These are phyloP conservation scores for Agonopterix heracliana DNA, from an alignment of 2,888 invertebrate species.

Conservation along the genomic window DNA sequence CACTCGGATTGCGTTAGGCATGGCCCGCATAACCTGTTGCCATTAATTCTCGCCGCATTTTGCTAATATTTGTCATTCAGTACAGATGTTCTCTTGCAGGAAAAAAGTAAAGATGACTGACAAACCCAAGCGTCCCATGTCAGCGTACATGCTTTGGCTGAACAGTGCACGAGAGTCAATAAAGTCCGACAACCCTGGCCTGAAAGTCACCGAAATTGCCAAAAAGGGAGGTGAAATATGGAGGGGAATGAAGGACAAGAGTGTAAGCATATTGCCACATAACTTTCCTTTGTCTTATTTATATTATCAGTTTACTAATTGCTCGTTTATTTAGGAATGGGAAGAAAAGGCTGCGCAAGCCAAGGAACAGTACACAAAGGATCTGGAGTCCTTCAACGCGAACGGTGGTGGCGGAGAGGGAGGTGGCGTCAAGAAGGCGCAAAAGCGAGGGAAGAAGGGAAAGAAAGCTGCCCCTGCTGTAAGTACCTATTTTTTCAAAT, in stretches of 20 bases:
- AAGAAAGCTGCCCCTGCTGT: conserved; percentile 66
- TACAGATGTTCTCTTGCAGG: conserved; percentile 44
- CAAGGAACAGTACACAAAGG: conserved; percentile 92
- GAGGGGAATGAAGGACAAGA: conserved; percentile 92
- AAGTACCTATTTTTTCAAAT: conserved; percentile 25
- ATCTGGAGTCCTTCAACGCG: conserved; percentile 92
- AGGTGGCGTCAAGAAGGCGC: conserved; percentile 65
- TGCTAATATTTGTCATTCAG: conserved; percentile 18
- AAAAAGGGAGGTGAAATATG: conserved; percentile 98
- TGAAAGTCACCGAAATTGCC: conserved; percentile 93
- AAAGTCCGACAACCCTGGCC: conserved; percentile 93
- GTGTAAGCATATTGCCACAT: conserved; percentile 71
- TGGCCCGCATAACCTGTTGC: conserved; percentile 50
- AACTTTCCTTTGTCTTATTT: conserved; percentile 5
- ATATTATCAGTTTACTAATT: conserved; percentile 2
- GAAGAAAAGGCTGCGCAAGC: conserved; percentile 91
- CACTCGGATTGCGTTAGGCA: conserved; percentile 28
- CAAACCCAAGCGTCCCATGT: conserved; percentile 95
- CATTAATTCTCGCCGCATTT: conserved; percentile 26
- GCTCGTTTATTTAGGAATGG: conserved; percentile 81
- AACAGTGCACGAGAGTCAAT: conserved; percentile 91
- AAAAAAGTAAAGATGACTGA: conserved; percentile 83
- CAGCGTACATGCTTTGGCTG: conserved; percentile 97
- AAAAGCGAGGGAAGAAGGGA: conserved; percentile 76
- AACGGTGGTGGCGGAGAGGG: conserved; percentile 81